phyloP scores from a whole-genome alignment of 64 coral and sea anemone species.

The Montipora cactus region DNA sequence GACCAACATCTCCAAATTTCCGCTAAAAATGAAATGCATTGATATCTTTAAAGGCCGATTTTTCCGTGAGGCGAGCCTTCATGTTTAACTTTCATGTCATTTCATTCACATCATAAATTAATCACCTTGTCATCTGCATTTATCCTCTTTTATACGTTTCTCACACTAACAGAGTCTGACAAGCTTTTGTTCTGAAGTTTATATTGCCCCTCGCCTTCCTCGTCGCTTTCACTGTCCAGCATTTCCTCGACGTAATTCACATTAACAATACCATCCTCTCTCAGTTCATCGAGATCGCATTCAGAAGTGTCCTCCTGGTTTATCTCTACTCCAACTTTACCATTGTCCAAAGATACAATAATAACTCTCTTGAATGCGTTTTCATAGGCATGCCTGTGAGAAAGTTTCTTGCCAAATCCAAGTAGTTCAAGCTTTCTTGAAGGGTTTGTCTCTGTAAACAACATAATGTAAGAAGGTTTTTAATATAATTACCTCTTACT shows the following conservation, averaged over 20 bases:
- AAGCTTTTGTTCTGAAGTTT: constrained; percentile 2
- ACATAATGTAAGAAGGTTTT: background rate
- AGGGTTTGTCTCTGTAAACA: constrained; percentile 68
- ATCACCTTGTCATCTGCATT: too few species aligned
- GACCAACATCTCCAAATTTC: background rate
- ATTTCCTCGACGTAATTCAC: constrained; percentile 73
- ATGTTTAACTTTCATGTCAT: too few species aligned
- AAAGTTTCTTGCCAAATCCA: constrained; percentile 84
- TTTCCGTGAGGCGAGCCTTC: background rate
- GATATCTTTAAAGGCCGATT: background rate
- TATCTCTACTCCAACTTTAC: constrained; percentile 85
- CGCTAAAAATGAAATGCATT: background rate
- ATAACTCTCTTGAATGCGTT: constrained; percentile 91
- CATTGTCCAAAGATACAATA: constrained; percentile 75
- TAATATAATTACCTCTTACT: too few species aligned
- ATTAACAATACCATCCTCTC: constrained; percentile 54
- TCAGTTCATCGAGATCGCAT: constrained; percentile 22
- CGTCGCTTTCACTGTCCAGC: constrained; percentile 12
- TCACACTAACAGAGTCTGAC: background rate
- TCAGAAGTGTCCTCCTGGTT: constrained; percentile 62
- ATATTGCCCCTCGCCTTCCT: background rate
- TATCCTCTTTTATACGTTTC: too few species aligned
- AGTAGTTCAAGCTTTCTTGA: constrained; percentile 64
- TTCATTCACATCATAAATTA: too few species aligned
- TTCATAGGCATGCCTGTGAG: constrained; percentile 91